Conservation (phyloP, 2,888 invertebrate species). For the Euzophera pinguis region DNA sequence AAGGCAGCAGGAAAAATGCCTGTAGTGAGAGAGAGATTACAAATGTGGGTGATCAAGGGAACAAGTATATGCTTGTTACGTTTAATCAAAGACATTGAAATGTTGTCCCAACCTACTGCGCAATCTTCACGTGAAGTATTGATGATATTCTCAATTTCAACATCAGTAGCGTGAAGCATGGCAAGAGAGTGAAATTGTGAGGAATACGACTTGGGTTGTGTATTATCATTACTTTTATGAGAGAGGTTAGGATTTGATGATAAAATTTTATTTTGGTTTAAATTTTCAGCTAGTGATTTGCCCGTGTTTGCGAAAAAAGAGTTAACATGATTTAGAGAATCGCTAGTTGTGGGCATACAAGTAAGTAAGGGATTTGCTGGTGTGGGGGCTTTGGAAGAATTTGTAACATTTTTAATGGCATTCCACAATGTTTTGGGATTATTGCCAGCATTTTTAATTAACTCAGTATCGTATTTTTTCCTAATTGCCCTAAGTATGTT, state of each 20-base stretch:
- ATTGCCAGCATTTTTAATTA: not conserved
- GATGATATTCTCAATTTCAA: not conserved
- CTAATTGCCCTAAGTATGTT: not conserved
- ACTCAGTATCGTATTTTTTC: not conserved
- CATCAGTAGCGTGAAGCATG: not conserved
- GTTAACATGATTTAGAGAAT: not conserved
- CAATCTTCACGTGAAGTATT: no score
- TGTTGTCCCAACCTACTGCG: no score
- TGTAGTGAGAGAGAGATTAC: no score
- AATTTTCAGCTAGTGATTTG: not conserved
- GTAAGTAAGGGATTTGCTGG: not conserved
- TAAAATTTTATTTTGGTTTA: not conserved
- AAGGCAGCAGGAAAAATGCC: no score
- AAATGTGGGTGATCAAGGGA: no score
- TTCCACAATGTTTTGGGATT: not conserved
- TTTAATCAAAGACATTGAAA: no score
- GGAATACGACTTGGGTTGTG: not conserved
- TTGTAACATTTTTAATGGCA: conserved; percentile 1
- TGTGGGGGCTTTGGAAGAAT: not conserved
- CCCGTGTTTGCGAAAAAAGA: not conserved
- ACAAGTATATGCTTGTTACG: no score
- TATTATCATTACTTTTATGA: no score
- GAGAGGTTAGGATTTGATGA: not conserved
- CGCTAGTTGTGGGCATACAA: not conserved
- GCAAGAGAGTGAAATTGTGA: not conserved